Percentiles rank a stretch among this genome's conserved stretches.
Evolutionary conservation across 2,888 invertebrate species (phyloP).

Genomic region (Acronicta leporina): DNA sequence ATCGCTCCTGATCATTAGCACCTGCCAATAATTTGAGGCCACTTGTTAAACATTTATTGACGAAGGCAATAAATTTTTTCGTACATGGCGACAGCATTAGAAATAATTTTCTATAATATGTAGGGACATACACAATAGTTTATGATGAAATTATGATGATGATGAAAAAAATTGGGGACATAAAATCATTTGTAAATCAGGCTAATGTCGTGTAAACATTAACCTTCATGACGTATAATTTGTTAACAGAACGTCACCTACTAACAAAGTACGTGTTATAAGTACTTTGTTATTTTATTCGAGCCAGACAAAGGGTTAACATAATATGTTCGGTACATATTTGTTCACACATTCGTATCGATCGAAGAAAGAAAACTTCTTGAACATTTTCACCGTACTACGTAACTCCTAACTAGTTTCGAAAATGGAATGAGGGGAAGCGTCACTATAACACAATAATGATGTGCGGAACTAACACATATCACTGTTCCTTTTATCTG

Average conservation of each 20-base stretch:
- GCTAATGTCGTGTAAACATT: background rate
- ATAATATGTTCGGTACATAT: constrained; percentile 25
- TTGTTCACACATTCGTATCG: constrained; percentile 21
- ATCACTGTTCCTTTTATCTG: constrained; percentile 44
- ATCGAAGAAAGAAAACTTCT: constrained; percentile 21
- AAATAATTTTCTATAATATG: background rate
- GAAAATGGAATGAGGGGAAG: constrained; percentile 10
- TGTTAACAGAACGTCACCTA: background rate
- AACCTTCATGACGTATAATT: constrained; percentile 6
- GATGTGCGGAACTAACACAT: constrained; percentile 36
- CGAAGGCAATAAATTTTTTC: constrained; percentile 20
- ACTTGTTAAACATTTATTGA: constrained; percentile 30
- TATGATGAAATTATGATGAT: too few species aligned
- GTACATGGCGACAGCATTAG: constrained; percentile 16
- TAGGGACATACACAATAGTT: too few species aligned
- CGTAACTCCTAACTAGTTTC: constrained; percentile 7
- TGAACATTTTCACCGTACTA: constrained; percentile 19
- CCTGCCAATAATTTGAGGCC: constrained; percentile 19
- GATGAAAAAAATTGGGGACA: too few species aligned
- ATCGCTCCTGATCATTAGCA: constrained; percentile 32
- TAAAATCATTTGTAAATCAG: background rate
- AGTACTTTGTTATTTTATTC: too few species aligned
- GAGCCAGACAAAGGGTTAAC: constrained; percentile 16
- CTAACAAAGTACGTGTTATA: constrained; percentile 8
- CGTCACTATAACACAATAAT: constrained; percentile 31